A percentile compares a stretch with the other conserved stretches of the same genome.
Conservation (phyloP, 2,797 vertebrate genomes). For the Pseudochromis fuscus region DNA sequence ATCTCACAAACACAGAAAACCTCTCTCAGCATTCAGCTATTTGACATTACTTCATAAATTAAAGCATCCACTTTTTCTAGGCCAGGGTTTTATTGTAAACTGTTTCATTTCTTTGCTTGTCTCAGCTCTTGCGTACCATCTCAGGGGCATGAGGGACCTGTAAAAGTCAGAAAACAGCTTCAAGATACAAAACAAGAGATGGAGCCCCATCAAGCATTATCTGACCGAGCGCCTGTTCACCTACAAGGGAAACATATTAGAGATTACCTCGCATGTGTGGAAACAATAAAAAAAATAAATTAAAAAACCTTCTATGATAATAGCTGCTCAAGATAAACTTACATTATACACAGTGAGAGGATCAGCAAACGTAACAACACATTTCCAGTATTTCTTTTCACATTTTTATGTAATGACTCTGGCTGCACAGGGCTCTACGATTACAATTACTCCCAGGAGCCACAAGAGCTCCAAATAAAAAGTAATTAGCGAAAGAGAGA, state of each 20-base stretch:
- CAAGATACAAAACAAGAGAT: conserved; percentile 98
- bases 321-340: conserved; percentile 3
- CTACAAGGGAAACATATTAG: conserved; percentile 99
- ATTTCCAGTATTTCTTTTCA: conserved; percentile 8
- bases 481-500: background rate
- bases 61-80: conserved; percentile 40
- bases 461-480: conserved; percentile 7
- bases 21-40: conserved; percentile 19
- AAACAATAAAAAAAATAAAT: conserved; percentile 84
- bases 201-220: conserved; percentile 96
- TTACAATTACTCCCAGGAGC: conserved; percentile 3
- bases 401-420: conserved; percentile 7
- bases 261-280: conserved; percentile 99
- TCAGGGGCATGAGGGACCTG: conserved; percentile 93
- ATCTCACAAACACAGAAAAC: conserved; percentile 33
- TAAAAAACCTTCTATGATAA: conserved; percentile 11
- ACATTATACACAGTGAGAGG: conserved; percentile 8
- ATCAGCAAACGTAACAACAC: conserved; percentile 21
- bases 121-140: conserved; percentile 97
- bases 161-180: conserved; percentile 98
- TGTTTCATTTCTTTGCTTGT: conserved; percentile 68
- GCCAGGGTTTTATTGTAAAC: conserved; percentile 62
- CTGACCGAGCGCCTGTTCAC: conserved; percentile 91
- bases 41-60: conserved; percentile 34
- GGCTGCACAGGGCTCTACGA: conserved; percentile 29